Evolutionary conservation across 2,113 vertebrate genomes (phyloP).

Genomic region (Eleginops maclovinus): DNA sequence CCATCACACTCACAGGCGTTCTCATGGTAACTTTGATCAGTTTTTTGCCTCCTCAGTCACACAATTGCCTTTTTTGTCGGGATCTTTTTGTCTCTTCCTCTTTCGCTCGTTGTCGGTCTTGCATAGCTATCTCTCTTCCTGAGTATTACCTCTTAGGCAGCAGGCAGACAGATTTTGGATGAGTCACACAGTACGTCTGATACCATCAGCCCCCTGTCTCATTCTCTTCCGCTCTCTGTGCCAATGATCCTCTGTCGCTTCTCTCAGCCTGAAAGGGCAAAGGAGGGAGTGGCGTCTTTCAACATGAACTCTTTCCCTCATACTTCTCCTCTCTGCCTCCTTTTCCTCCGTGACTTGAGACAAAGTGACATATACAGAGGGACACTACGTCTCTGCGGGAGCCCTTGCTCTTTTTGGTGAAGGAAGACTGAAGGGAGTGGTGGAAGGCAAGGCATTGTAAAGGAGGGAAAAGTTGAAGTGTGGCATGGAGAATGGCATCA

Average conservation of each 20-base stretch:
- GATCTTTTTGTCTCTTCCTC: constrained; percentile 58
- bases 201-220: constrained; percentile 50
- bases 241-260: constrained; percentile 32
- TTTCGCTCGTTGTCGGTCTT: constrained; percentile 37
- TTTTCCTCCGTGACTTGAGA: constrained; percentile 57
- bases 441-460: constrained; percentile 15
- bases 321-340: constrained; percentile 40
- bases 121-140: constrained; percentile 53
- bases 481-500: constrained; percentile 15
- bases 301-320: constrained; percentile 57
- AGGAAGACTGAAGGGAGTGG: constrained; percentile 37
- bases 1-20: constrained; percentile 64
- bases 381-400: constrained; percentile 58
- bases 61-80: constrained; percentile 45
- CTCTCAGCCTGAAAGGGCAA: constrained; percentile 64
- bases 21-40: constrained; percentile 64
- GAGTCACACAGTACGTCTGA: constrained; percentile 70
- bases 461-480: constrained; percentile 39
- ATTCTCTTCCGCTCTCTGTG: neutral
- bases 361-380: constrained; percentile 77
- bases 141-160: constrained; percentile 64
- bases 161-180: constrained; percentile 72
- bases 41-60: constrained; percentile 37
- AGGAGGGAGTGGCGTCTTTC: constrained; percentile 60
- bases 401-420: constrained; percentile 48